Conservation (phyloP, 2,888 invertebrate species). For the Mythimna loreyi region DNA sequence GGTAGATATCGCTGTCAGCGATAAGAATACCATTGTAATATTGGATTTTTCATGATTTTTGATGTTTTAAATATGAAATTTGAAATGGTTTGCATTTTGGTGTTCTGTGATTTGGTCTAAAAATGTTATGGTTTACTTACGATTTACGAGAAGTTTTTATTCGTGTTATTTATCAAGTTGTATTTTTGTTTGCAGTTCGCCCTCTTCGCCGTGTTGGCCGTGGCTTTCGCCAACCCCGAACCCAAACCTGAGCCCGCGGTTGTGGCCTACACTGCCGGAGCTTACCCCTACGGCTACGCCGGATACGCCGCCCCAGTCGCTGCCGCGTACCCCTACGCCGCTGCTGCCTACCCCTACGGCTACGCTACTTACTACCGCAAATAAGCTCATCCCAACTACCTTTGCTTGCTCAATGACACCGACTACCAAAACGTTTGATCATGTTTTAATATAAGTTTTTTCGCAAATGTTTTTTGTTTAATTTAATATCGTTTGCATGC, state of each 20-base stretch:
- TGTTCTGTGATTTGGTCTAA: no score
- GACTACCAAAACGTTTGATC: constrained; percentile 72
- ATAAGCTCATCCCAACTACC: constrained; percentile 42
- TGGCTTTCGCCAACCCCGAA: constrained; percentile 89
- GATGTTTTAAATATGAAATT: no score
- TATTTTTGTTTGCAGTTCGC: constrained; percentile 82
- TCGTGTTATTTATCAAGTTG: background rate
- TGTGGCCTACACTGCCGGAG: constrained; percentile 75
- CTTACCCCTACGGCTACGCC: constrained; percentile 71
- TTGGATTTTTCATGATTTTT: no score
- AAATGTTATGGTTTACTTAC: no score
- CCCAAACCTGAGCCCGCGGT: constrained; percentile 84
- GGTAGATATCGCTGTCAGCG: no score
- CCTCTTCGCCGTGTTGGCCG: constrained; percentile 90
- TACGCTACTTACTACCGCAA: constrained; percentile 78
- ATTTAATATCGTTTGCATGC: constrained; percentile 46
- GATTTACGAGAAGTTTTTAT: background rate
- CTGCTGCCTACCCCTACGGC: constrained; percentile 78
- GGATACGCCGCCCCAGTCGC: constrained; percentile 71
- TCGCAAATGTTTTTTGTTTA: constrained; percentile 70
- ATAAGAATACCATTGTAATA: no score
- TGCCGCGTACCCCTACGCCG: constrained; percentile 69
- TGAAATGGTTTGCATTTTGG: no score
- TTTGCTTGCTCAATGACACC: constrained; percentile 67
- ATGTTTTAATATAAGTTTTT: constrained; percentile 77